phyloP scores from a whole-genome alignment of 2,113 vertebrate genomes.

The Poicephalus meyeri region DNA sequence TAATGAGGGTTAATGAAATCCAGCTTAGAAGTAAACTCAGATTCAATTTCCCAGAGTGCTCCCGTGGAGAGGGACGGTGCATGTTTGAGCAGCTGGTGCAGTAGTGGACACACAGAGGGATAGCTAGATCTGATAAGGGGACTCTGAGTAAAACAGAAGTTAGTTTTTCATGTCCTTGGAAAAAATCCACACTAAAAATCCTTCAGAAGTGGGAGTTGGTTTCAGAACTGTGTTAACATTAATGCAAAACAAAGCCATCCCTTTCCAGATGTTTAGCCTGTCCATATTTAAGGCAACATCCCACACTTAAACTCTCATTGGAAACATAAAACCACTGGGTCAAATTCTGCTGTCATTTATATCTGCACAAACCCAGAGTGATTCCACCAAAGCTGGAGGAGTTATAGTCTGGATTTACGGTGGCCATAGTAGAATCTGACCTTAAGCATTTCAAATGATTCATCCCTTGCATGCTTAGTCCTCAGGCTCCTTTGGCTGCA shows the following conservation, averaged over 20 bases:
- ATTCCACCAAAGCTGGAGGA: not conserved
- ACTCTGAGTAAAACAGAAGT: not conserved
- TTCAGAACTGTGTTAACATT: not conserved
- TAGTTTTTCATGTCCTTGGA: not conserved
- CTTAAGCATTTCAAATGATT: not conserved
- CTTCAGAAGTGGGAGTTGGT: not conserved
- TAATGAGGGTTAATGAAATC: not conserved
- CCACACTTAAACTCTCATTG: not conserved
- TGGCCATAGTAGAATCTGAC: not conserved
- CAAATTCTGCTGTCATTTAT: not conserved
- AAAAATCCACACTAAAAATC: not conserved
- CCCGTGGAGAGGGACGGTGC: not conserved
- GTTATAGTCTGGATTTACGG: not conserved
- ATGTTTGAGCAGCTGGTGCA: not conserved
- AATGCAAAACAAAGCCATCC: not conserved
- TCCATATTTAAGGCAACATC: not conserved
- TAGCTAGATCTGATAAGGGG: not conserved
- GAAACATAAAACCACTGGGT: not conserved
- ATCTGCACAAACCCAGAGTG: not conserved
- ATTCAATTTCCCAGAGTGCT: not conserved
- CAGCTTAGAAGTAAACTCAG: not conserved
- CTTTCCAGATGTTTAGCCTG: conserved; percentile 38
- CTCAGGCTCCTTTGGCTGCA: not conserved
- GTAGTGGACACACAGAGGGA: not conserved
- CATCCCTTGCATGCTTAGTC: not conserved